Evolutionary conservation across 2,113 vertebrate species (phyloP).

Genomic region (Podocnemis expansa): DNA sequence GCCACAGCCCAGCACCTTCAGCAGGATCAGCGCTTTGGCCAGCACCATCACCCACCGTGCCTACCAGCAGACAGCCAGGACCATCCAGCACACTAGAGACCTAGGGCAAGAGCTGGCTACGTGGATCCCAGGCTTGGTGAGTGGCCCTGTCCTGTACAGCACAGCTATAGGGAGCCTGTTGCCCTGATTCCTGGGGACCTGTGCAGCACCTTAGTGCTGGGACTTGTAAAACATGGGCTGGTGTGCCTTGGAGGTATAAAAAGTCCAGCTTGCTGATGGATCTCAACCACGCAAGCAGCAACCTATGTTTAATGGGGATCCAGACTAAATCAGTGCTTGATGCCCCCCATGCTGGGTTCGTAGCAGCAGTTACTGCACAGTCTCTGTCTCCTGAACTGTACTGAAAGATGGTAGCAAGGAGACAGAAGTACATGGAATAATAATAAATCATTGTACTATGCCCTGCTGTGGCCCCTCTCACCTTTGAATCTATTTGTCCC

Average conservation of each 20-base stretch:
- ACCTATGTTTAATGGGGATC: background rate
- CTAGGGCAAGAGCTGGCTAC: slow-evolving; percentile 75
- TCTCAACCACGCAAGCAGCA: background rate
- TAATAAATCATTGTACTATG: too few species aligned
- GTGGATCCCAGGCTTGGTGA: slow-evolving; percentile 79
- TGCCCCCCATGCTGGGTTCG: background rate
- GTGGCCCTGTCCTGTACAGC: background rate
- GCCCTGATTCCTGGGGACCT: background rate
- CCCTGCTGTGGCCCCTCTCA: background rate
- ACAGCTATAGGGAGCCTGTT: accelerated
- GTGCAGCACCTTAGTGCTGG: background rate
- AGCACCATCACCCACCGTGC: slow-evolving; percentile 59
- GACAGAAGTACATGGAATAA: background rate
- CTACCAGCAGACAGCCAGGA: slow-evolving; percentile 71
- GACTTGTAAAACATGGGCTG: background rate
- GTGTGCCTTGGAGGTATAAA: too few species aligned
- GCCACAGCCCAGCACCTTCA: slow-evolving; percentile 31
- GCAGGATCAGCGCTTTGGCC: slow-evolving; percentile 69
- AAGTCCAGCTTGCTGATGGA: background rate
- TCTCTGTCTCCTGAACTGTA: background rate
- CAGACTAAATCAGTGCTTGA: background rate
- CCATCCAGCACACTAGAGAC: slow-evolving; percentile 65
- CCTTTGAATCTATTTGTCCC: background rate
- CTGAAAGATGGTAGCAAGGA: background rate
- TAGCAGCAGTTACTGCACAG: background rate